Base-by-base conservation (phyloP, 2,113 vertebrate species). In the Serinus canaria region DNA sequence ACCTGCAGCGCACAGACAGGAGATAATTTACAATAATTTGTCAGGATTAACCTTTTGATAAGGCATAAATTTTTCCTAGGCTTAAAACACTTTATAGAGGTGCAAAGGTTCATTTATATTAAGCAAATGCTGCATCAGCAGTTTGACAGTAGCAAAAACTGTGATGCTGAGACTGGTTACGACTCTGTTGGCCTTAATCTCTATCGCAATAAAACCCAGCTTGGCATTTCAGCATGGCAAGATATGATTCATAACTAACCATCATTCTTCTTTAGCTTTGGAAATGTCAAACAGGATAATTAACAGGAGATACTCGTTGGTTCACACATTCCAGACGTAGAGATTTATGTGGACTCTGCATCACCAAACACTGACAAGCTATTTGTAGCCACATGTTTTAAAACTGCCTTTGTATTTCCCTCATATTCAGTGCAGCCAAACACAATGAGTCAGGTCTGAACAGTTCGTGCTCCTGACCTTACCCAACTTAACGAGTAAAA, bases 1-100 rank as follows among this genome's bases (percentile, higher is more conserved):
- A 94, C 83, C 83, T 82, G 62, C 81, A 80, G 64, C 3, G 2
- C 27, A 24, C 37, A 94, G 86, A 83, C 62, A 94, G 81, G 47
- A 92, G 83, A 95, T 86, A 90, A 97, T 89, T 96, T 94, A 95
- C 87, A 92, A 85, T 90, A 67, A 97, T 97, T 97, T 96, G 55
- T 90, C 94, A 96, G 93, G 88, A 97, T 97, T 97, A 97, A 96
- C 95, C 96, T 98, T 98, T 97, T 89, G 91, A 87, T 97, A 95
- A 96, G 91, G 87, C 81, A 94, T 94, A 96, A 76, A 60, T 97
- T 95, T 96, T 94, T 92, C 87, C 92, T 84, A 88, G 80, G 95
- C 91, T 94, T 95, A 97, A 97, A 96, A 87, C 70, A 81, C 89
- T 97, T 97, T 74, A 83, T 90, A 92, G 94, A 94, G 87, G 96